These are phyloP conservation scores for Sipha maydis DNA, from an alignment of 2,888 invertebrate species.

Conservation along the genomic window DNA sequence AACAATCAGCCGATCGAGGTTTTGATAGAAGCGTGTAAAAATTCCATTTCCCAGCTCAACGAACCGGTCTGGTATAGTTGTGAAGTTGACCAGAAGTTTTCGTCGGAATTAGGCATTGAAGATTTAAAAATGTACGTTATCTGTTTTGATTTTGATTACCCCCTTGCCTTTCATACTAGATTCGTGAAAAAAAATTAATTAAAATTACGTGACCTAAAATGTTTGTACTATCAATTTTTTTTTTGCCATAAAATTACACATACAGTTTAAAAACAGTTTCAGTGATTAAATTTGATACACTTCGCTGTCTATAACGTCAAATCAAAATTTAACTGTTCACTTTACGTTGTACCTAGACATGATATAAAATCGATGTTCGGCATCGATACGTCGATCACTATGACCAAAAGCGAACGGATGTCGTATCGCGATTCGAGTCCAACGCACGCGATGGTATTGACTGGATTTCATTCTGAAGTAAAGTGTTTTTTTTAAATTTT, in stretches of 20 bases:
- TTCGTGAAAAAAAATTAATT: too few relatives aligned
- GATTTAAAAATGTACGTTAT: constrained; percentile 78
- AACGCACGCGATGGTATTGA: constrained; percentile 93
- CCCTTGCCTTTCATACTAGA: too few relatives aligned
- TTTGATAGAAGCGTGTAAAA: constrained; percentile 78
- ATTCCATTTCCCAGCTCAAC: constrained; percentile 77
- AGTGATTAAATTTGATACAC: too few relatives aligned
- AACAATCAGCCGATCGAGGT: constrained; percentile 88
- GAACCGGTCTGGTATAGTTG: constrained; percentile 95
- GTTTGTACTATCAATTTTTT: too few relatives aligned
- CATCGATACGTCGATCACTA: constrained; percentile 79
- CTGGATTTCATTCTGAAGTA: constrained; percentile 79
- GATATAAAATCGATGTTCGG: constrained; percentile 86
- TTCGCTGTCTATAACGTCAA: too few relatives aligned
- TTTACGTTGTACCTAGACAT: constrained; percentile 71
- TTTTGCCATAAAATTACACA: too few relatives aligned
- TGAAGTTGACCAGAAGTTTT: constrained; percentile 79
- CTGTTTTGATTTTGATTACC: too few relatives aligned
- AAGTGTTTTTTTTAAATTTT: not conserved
- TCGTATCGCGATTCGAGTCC: constrained; percentile 87
- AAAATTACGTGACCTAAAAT: too few relatives aligned
- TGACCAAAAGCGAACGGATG: constrained; percentile 83
- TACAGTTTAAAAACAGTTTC: too few relatives aligned
- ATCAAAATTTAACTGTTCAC: not conserved
- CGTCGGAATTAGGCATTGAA: constrained; percentile 80